phyloP scores from a whole-genome alignment of 2,888 invertebrate genomes.

The Eupithecia dodoneata region DNA sequence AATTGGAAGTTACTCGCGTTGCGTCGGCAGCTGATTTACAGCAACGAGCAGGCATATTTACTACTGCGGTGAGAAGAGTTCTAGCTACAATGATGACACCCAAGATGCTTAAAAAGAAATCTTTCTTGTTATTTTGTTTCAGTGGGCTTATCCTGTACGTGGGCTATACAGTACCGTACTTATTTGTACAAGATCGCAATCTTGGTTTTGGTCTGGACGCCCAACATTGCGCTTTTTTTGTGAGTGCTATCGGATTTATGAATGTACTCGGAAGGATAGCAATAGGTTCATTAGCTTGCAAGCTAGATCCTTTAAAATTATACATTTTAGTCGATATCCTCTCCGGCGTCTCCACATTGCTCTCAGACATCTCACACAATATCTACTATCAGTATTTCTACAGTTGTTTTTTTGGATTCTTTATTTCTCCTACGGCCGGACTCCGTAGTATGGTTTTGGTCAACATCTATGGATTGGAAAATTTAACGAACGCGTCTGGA shows the following conservation, averaged over 20 bases:
- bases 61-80: conserved; percentile 72
- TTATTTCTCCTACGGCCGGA: conserved; percentile 60
- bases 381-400: conserved; percentile 68
- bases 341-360: conserved; percentile 61
- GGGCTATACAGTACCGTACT: conserved; percentile 72
- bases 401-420: conserved; percentile 67
- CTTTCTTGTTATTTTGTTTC: conserved; percentile 62
- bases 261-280: conserved; percentile 66
- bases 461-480: conserved; percentile 72
- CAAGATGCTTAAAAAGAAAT: conserved; percentile 61
- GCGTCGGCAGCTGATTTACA: conserved; percentile 68
- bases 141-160: conserved; percentile 65
- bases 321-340: conserved; percentile 50
- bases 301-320: conserved; percentile 61
- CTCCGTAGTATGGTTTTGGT: conserved; percentile 70
- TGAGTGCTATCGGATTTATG: conserved; percentile 69
- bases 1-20: conserved; percentile 74
- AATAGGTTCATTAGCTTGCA: conserved; percentile 63
- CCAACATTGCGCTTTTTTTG: conserved; percentile 63
- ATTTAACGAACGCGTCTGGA: conserved; percentile 75
- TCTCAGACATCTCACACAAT: conserved; percentile 63
- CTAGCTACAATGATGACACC: conserved; percentile 78
- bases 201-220: conserved; percentile 58
- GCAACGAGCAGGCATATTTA: conserved; percentile 71
- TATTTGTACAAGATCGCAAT: conserved; percentile 69